These are phyloP conservation scores for Atta cephalotes DNA, from an alignment of 1,140 invertebrate species.

Conservation along the genomic window DNA sequence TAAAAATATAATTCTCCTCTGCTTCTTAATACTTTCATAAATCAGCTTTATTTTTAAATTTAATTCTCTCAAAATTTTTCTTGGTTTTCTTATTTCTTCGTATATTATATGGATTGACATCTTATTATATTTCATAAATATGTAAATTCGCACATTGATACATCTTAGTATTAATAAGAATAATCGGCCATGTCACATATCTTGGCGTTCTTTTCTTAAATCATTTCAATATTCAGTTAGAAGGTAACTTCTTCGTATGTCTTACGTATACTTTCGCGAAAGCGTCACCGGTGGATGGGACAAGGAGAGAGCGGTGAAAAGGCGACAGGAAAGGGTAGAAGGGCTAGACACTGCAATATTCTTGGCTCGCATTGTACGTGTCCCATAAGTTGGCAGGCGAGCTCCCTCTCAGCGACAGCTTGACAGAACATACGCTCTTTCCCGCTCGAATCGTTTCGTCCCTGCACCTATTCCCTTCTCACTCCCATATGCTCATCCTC, in stretches of 20 bases:
- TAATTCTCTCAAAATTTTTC: neutral
- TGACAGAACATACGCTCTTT: constrained; percentile 84
- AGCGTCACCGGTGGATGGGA: constrained; percentile 62
- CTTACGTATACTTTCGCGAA: constrained; percentile 55
- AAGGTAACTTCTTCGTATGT: constrained; percentile 68
- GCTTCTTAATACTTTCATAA: neutral
- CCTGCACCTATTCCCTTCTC: constrained; percentile 39
- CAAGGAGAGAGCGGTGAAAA: constrained; percentile 30
- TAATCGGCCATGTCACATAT: constrained; percentile 59
- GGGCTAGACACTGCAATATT: constrained; percentile 81
- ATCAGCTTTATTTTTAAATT: neutral
- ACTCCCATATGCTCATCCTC: constrained; percentile 35
- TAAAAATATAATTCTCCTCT: neutral
- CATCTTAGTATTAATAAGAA: constrained; percentile 39
- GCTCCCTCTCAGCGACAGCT: constrained; percentile 84
- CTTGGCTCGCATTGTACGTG: constrained; percentile 83
- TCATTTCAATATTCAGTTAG: constrained; percentile 79
- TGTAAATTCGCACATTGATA: neutral
- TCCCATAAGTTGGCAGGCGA: constrained; percentile 84
- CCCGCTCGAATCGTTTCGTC: constrained; percentile 69
- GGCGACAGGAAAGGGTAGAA: constrained; percentile 62
- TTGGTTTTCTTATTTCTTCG: neutral
- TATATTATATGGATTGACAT: too few relatives aligned
- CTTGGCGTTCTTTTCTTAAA: constrained; percentile 72
- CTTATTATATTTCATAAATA: constrained; percentile 28